Conservation (phyloP, 2,113 vertebrate species). For the Calidris pygmaea region DNA sequence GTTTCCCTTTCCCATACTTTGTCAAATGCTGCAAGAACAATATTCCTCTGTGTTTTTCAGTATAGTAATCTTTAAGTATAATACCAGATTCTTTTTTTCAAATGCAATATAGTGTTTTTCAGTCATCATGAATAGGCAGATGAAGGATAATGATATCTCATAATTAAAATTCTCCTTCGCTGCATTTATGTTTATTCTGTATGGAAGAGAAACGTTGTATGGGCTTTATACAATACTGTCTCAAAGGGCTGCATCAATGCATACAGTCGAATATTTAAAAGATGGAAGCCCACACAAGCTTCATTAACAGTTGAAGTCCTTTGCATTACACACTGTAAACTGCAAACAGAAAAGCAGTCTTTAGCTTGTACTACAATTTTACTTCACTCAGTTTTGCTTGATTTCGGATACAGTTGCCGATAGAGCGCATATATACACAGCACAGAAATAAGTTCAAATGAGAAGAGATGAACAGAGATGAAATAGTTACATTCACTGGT, state of each 20-base stretch:
- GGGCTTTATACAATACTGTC: fast-evolving
- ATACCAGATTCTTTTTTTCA: not conserved
- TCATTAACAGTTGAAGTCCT: not conserved
- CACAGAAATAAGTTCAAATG: not conserved
- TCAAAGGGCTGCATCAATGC: not conserved
- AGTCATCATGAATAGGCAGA: not conserved
- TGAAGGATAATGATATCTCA: not conserved
- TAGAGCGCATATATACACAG: fast-evolving
- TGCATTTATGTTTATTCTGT: not conserved
- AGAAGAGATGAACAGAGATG: not conserved
- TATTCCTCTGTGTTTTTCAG: not conserved
- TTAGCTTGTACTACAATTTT: not conserved
- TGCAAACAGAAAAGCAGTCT: not conserved
- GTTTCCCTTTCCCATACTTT: not conserved
- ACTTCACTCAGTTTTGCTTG: not conserved
- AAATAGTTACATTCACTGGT: not conserved
- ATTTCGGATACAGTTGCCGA: not conserved
- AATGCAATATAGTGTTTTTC: not conserved
- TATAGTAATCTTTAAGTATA: not conserved
- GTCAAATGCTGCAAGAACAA: not conserved
- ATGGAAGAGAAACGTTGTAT: fast-evolving
- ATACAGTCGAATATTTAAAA: not conserved
- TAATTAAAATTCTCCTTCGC: not conserved
- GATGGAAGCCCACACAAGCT: not conserved
- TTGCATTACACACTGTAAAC: not conserved